A percentile compares a stretch with the other conserved stretches of the same genome.
Evolutionary conservation across 1,140 invertebrate species (phyloP).

Genomic region (Scaptomyza hsui): DNA sequence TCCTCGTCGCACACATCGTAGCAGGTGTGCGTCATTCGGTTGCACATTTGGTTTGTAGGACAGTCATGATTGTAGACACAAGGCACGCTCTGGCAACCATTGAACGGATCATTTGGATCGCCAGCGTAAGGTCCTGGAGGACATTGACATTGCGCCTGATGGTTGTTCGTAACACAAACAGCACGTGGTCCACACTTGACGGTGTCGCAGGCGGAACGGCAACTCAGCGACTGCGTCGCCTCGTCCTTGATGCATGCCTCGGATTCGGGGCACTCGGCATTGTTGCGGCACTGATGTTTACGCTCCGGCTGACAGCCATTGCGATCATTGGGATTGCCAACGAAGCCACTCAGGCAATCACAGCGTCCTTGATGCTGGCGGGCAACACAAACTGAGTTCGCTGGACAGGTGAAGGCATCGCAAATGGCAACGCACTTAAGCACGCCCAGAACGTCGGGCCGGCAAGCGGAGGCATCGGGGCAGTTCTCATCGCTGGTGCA

Average conservation of each 20-base stretch:
- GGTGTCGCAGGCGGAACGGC: slow-evolving; percentile 90
- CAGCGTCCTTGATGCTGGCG: slow-evolving; percentile 90
- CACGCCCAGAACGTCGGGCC: slow-evolving; percentile 92
- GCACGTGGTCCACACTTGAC: slow-evolving; percentile 93
- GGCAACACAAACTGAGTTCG: slow-evolving; percentile 92
- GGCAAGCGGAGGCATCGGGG: slow-evolving; percentile 88
- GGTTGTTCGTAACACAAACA: slow-evolving; percentile 93
- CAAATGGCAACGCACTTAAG: slow-evolving; percentile 92
- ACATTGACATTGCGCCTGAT: slow-evolving; percentile 94
- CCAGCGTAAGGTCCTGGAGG: slow-evolving; percentile 92
- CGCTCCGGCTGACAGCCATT: slow-evolving; percentile 90
- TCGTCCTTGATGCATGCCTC: slow-evolving; percentile 88
- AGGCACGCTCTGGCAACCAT: slow-evolving; percentile 91
- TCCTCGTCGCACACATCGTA: slow-evolving; percentile 91
- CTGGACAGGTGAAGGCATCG: slow-evolving; percentile 91
- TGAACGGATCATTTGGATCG: slow-evolving; percentile 90
- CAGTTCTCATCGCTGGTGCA: slow-evolving; percentile 91
- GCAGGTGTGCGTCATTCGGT: slow-evolving; percentile 92
- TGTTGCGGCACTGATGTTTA: slow-evolving; percentile 90
- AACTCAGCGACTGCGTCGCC: slow-evolving; percentile 85
- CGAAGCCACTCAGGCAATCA: slow-evolving; percentile 91
- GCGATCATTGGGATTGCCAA: slow-evolving; percentile 94
- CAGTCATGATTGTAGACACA: slow-evolving; percentile 94
- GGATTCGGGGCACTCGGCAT: slow-evolving; percentile 92
- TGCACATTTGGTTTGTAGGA: slow-evolving; percentile 90